These are phyloP conservation scores for Epinephelus coioides DNA, from an alignment of 2,797 vertebrate genomes.

Conservation along the genomic window DNA sequence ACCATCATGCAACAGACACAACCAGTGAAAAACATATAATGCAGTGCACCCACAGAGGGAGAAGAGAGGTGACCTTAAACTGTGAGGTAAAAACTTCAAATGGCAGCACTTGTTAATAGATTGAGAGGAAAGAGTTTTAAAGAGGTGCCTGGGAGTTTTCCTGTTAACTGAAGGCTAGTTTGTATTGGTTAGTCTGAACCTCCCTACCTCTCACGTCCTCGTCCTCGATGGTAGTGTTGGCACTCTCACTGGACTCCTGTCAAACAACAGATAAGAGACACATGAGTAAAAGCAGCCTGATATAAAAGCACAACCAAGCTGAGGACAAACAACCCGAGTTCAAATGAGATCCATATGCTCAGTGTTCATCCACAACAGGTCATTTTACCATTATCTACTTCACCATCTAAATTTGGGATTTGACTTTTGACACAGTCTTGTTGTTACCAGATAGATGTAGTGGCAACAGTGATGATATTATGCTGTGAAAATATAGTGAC, in stretches of 20 bases:
- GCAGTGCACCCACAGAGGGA: not conserved
- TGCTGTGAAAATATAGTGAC: not conserved
- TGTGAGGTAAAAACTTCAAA: not conserved
- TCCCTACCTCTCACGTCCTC: conserved; percentile 98
- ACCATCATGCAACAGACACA: not conserved
- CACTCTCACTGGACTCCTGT: conserved; percentile 97
- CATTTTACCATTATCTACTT: not conserved
- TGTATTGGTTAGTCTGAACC: not conserved
- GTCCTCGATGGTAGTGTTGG: conserved; percentile 98
- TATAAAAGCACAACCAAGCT: not conserved
- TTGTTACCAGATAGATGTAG: not conserved
- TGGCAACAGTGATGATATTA: not conserved
- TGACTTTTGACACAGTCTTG: not conserved
- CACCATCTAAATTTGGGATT: not conserved
- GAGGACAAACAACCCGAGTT: not conserved
- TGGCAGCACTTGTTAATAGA: not conserved
- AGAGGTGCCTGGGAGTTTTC: no score
- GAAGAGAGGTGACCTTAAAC: not conserved
- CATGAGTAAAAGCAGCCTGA: not conserved
- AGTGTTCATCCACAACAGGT: no score
- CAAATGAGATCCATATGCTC: not conserved
- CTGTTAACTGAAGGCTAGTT: not conserved
- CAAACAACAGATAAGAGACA: conserved; percentile 46
- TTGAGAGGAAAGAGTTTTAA: not conserved
- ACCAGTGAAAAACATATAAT: not conserved